phyloP scores from a whole-genome alignment of 2,113 vertebrate genomes.

The Hemichromis elongatus region DNA sequence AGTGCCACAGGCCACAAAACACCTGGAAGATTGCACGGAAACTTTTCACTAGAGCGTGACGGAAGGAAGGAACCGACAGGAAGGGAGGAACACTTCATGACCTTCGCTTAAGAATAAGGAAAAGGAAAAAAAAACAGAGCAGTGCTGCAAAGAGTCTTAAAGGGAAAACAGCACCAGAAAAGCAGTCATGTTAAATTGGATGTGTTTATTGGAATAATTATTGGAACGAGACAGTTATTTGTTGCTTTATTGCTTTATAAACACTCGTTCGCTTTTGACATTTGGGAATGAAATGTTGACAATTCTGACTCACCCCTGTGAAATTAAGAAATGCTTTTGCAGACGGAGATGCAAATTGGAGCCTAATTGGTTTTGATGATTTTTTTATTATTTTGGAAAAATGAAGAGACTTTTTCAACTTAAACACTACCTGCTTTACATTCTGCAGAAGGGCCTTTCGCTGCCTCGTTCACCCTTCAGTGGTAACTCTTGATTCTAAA shows the following conservation, averaged over 20 bases:
- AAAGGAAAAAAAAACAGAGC: background rate
- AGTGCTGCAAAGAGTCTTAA: background rate
- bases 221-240: slow-evolving; percentile 34
- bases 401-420: slow-evolving; percentile 16
- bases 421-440: slow-evolving; percentile 20
- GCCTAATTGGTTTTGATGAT: slow-evolving; percentile 44
- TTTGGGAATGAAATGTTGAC: slow-evolving; percentile 42
- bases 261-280: slow-evolving; percentile 6
- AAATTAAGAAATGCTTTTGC: slow-evolving; percentile 51
- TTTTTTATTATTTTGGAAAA: slow-evolving; percentile 26
- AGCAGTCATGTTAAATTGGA: background rate
- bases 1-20: slow-evolving; percentile 25
- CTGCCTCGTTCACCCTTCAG: slow-evolving; percentile 28
- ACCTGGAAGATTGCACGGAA: slow-evolving; percentile 41
- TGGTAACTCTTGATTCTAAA: slow-evolving; percentile 18
- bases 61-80: background rate
- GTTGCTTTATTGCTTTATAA: slow-evolving; percentile 40
- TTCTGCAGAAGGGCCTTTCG: background rate
- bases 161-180: background rate
- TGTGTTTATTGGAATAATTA: slow-evolving; percentile 1
- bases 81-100: slow-evolving; percentile 9
- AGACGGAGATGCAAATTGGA: background rate
- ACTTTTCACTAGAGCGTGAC: slow-evolving; percentile 40
- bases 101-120: slow-evolving; percentile 13
- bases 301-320: slow-evolving; percentile 46